Evolutionary conservation across 2,888 invertebrate genomes (phyloP).

Genomic region (Stegana nigrithorax): DNA sequence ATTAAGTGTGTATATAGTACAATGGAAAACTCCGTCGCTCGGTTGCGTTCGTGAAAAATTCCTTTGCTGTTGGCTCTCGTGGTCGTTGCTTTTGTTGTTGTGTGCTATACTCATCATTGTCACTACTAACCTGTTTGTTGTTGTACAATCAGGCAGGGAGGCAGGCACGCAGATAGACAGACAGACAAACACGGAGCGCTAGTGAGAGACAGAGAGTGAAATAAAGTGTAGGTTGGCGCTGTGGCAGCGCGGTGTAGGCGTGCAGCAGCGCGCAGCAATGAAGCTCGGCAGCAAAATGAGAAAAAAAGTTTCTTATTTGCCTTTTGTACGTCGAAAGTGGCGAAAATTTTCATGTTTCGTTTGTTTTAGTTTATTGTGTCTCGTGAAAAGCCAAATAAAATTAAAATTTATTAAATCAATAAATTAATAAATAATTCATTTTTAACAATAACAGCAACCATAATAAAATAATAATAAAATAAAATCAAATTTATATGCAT

Average conservation of each 20-base stretch:
- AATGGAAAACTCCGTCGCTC: constrained; percentile 43
- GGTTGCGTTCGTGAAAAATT: constrained; percentile 4
- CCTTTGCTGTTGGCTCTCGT: constrained; percentile 7
- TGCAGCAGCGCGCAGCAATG: too few relatives aligned
- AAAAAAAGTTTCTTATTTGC: constrained; percentile 58
- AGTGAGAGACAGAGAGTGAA: constrained; percentile 1
- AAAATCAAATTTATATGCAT: neutral
- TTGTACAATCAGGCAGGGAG: too few relatives aligned
- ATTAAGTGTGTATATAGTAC: constrained; percentile 62
- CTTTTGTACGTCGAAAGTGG: constrained; percentile 56
- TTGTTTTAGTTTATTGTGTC: constrained; percentile 44
- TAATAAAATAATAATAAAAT: neutral
- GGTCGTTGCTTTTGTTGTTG: constrained; percentile 19
- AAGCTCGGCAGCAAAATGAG: constrained; percentile 42
- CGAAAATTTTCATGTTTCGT: constrained; percentile 57
- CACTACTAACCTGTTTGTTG: constrained; percentile 15
- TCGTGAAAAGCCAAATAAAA: constrained; percentile 25
- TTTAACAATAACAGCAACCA: too few relatives aligned
- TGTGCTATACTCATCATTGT: constrained; percentile 2
- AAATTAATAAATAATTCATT: too few relatives aligned
- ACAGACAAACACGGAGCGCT: too few relatives aligned
- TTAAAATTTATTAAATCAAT: constrained; percentile 8
- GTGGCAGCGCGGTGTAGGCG: constrained; percentile 3
- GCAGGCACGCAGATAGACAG: too few relatives aligned
- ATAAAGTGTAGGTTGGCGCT: neutral